Conservation (phyloP, 2,888 invertebrate species). For the Ferdinandea cuprea region DNA sequence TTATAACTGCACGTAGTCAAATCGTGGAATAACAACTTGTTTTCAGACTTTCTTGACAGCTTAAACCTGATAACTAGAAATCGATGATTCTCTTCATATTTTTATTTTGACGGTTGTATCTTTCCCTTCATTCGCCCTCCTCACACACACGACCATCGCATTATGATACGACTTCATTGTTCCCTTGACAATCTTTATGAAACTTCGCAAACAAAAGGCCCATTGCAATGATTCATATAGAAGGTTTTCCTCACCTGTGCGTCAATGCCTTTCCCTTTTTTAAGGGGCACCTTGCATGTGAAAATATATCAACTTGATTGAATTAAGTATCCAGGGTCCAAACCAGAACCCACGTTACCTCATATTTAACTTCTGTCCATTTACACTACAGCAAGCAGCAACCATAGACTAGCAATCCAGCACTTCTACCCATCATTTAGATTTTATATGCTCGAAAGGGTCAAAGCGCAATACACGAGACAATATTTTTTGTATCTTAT, state of each 20-base stretch:
- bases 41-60: too few species aligned
- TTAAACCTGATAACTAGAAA: too few species aligned
- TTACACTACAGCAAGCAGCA: not conserved
- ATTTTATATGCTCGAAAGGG: conserved; percentile 25
- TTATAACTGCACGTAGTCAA: too few species aligned
- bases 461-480: conserved; percentile 8
- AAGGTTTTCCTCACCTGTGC: conserved; percentile 2
- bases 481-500: conserved; percentile 33
- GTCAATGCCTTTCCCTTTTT: not conserved
- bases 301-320: conserved; percentile 28
- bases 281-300: conserved; percentile 1
- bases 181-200: not conserved
- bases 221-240: conserved; percentile 1
- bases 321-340: conserved; percentile 11
- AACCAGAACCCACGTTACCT: conserved; percentile 5
- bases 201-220: not conserved
- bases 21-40: too few species aligned
- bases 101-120: too few species aligned
- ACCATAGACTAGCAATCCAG: not conserved
- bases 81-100: too few species aligned
- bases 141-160: not conserved
- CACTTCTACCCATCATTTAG: not conserved
- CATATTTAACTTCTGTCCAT: not conserved
- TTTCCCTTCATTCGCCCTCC: too few species aligned
- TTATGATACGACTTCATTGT: not conserved